These are phyloP conservation scores for Drosophila aldrichi DNA, from an alignment of 2,888 invertebrate species.

Conservation along the genomic window DNA sequence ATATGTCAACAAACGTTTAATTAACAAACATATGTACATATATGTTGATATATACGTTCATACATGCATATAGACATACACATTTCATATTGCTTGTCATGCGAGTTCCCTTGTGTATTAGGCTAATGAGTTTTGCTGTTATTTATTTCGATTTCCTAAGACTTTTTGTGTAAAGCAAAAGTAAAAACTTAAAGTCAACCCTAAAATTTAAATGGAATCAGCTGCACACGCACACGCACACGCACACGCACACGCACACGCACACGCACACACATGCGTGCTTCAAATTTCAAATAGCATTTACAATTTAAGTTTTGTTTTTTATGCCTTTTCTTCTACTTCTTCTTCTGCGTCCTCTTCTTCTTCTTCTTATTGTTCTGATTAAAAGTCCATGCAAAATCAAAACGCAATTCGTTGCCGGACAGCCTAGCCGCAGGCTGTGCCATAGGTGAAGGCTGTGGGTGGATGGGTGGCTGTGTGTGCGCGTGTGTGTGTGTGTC, in stretches of 20 bases:
- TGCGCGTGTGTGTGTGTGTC: background rate
- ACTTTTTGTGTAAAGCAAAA: background rate
- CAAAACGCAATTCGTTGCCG: constrained; percentile 70
- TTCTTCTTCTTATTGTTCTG: constrained; percentile 3
- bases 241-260: too few species aligned
- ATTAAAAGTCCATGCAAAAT: constrained; percentile 72
- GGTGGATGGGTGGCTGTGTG: background rate
- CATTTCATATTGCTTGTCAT: constrained; percentile 12
- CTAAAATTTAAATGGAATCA: constrained; percentile 42
- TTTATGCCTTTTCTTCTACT: constrained; percentile 16
- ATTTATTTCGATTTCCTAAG: constrained; percentile 28
- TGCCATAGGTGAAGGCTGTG: constrained; percentile 4
- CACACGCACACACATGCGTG: constrained; percentile 39
- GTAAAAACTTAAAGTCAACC: constrained; percentile 30
- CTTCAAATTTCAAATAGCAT: constrained; percentile 69
- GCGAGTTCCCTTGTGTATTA: constrained; percentile 31
- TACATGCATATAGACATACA: constrained; percentile 7
- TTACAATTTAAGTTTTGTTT: constrained; percentile 40
- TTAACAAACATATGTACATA: constrained; percentile 22
- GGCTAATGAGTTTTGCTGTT: constrained; percentile 29
- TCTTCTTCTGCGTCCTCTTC: background rate
- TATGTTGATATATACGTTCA: background rate
- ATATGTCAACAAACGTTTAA: constrained; percentile 17
- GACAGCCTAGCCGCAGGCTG: constrained; percentile 63
- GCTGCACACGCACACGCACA: too few species aligned